A percentile compares a stretch with the other conserved stretches of the same genome.
Conservation (phyloP, 23 tunicate species). For the Ascidia mentula region DNA sequence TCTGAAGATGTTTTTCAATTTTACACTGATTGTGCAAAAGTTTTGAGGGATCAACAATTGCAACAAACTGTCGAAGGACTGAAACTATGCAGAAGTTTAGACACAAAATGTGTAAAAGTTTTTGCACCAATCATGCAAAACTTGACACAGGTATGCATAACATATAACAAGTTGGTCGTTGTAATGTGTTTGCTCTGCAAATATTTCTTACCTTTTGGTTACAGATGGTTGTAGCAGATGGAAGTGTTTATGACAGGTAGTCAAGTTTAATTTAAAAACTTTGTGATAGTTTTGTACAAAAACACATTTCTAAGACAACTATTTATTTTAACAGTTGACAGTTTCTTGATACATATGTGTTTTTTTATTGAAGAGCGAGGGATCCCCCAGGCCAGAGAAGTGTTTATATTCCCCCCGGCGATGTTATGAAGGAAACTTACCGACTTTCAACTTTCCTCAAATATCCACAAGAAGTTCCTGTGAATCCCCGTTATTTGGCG, state of each 20-base stretch:
- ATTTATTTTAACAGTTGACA: not conserved
- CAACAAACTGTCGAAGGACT: too few relatives aligned
- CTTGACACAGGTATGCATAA: too few relatives aligned
- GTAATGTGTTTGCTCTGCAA: too few relatives aligned
- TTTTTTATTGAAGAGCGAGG: slow-evolving; percentile 12
- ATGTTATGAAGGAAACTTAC: slow-evolving; percentile 27
- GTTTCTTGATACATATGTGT: not conserved
- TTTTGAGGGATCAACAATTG: too few relatives aligned
- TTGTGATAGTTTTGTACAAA: not conserved
- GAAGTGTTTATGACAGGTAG: slow-evolving; percentile 5
- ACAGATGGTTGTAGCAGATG: not conserved
- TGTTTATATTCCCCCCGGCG: slow-evolving; percentile 61
- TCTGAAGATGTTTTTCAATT: too few relatives aligned
- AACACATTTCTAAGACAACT: not conserved
- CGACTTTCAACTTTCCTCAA: slow-evolving; percentile 49
- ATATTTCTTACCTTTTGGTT: not conserved
- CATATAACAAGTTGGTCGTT: too few relatives aligned
- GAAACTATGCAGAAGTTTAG: too few relatives aligned
- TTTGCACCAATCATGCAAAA: too few relatives aligned
- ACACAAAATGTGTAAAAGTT: too few relatives aligned
- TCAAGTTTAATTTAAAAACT: not conserved
- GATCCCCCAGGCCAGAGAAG: slow-evolving; percentile 64
- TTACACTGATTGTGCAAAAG: too few relatives aligned
- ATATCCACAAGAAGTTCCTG: slow-evolving; percentile 35
- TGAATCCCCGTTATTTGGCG: slow-evolving; percentile 24